Evolutionary conservation across 2,113 vertebrate species (phyloP).

Genomic region (Callopanchax toddi): DNA sequence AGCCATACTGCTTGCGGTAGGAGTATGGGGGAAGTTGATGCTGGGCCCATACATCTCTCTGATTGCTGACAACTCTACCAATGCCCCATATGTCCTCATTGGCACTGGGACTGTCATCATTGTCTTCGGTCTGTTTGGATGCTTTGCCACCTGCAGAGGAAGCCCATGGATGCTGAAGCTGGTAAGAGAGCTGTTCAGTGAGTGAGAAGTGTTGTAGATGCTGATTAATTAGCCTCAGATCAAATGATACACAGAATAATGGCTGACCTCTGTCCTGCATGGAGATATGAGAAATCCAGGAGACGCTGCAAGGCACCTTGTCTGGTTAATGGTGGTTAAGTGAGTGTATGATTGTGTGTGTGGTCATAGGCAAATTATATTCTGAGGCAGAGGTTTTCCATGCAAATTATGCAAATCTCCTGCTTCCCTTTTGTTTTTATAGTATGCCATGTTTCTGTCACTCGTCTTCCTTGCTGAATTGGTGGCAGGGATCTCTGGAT

Average conservation of each 20-base stretch:
- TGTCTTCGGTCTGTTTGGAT: conserved; percentile 96
- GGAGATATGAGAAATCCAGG: conserved; percentile 38
- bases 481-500: conserved; percentile 97
- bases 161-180: conserved; percentile 99
- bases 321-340: conserved; percentile 38
- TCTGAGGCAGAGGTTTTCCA: conserved; percentile 33
- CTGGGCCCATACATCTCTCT: conserved; percentile 97
- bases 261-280: conserved; percentile 44
- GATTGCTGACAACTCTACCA: conserved; percentile 98
- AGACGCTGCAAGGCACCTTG: conserved; percentile 27
- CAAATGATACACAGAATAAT: conserved; percentile 44
- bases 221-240: conserved; percentile 52
- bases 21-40: conserved; percentile 97
- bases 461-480: conserved; percentile 98
- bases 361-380: conserved; percentile 29
- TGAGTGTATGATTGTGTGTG: conserved; percentile 18
- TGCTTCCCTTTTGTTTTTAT: conserved; percentile 52
- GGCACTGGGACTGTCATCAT: conserved; percentile 97
- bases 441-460: conserved; percentile 99
- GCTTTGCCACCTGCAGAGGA: conserved; percentile 96
- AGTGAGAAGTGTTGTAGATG: conserved; percentile 16
- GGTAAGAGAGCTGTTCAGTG: conserved; percentile 79
- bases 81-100: conserved; percentile 96
- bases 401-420: conserved; percentile 50
- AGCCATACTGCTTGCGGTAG: conserved; percentile 94